A percentile compares a stretch with the other conserved stretches of the same genome.
Conservation (phyloP, 2,888 invertebrate species). For the Drosophila acutilabella region DNA sequence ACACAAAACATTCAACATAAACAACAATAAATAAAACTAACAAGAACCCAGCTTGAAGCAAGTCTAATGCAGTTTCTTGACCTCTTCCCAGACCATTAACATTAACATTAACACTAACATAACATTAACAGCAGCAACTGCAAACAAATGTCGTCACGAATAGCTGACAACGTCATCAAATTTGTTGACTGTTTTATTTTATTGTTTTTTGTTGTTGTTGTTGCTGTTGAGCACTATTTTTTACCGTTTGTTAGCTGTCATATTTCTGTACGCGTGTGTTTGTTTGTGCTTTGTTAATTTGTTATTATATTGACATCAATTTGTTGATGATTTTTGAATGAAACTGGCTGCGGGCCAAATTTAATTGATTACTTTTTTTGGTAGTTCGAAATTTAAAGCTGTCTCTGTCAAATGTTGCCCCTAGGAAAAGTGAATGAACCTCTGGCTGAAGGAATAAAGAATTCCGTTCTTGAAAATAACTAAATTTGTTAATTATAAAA, state of each 20-base stretch:
- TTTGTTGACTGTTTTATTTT: slow-evolving; percentile 58
- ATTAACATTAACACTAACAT: slow-evolving; percentile 16
- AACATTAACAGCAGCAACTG: slow-evolving; percentile 36
- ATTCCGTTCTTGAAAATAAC: not conserved
- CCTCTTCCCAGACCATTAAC: slow-evolving; percentile 39
- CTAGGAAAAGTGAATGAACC: not conserved
- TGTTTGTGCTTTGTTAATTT: slow-evolving; percentile 47
- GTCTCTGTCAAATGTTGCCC: slow-evolving; percentile 2
- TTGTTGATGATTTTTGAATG: slow-evolving; percentile 68
- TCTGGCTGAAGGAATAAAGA: not conserved
- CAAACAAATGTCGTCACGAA: slow-evolving; percentile 33
- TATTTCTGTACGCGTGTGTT: slow-evolving; percentile 35
- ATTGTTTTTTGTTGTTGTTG: slow-evolving; percentile 20
- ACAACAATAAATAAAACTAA: slow-evolving; percentile 29
- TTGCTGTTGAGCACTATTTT: slow-evolving; percentile 52
- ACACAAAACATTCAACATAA: not conserved
- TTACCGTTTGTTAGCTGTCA: slow-evolving; percentile 77
- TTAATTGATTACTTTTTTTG: slow-evolving; percentile 51
- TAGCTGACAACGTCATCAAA: slow-evolving; percentile 27
- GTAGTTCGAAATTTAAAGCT: slow-evolving; percentile 12
- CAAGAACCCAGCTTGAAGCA: slow-evolving; percentile 17
- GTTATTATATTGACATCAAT: slow-evolving; percentile 76
- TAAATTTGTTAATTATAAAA: not conserved
- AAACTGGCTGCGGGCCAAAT: slow-evolving; percentile 21
- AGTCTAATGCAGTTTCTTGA: slow-evolving; percentile 57